Evolutionary conservation across 1,140 invertebrate genomes (phyloP).

Genomic region (Neodiprion fabricii): DNA sequence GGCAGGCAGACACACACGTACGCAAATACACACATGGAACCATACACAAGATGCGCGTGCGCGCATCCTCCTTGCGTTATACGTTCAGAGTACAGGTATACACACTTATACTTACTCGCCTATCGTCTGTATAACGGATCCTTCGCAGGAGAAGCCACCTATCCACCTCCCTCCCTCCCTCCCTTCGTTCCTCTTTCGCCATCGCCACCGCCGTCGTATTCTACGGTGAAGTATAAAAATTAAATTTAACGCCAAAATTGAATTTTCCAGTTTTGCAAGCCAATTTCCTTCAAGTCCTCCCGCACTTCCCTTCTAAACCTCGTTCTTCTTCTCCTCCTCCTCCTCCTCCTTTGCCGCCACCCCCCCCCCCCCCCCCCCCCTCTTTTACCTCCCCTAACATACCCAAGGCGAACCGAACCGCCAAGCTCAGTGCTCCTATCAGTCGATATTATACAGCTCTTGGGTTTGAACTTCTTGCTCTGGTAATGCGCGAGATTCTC

Average conservation of each 20-base stretch:
- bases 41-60: no score
- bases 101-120: no score
- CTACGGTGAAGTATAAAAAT: slow-evolving; percentile 7
- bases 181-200: not conserved
- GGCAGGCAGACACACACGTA: not conserved
- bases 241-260: slow-evolving; percentile 4
- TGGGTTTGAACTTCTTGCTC: not conserved
- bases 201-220: not conserved
- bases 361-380: no score
- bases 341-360: not conserved
- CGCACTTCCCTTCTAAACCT: not conserved
- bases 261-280: slow-evolving; percentile 7
- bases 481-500: not conserved
- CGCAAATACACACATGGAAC: no score
- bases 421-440: not conserved
- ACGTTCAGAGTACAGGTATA: no score
- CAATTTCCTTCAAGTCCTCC: slow-evolving; percentile 4
- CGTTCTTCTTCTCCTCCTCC: not conserved
- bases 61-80: no score
- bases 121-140: not conserved
- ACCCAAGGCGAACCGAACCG: not conserved
- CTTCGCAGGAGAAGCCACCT: not conserved
- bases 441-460: not conserved
- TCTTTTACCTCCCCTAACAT: not conserved
- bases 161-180: slow-evolving; percentile 4